Conservation (phyloP, 2,113 vertebrate species). For the Megaleporinus macrocephalus region DNA sequence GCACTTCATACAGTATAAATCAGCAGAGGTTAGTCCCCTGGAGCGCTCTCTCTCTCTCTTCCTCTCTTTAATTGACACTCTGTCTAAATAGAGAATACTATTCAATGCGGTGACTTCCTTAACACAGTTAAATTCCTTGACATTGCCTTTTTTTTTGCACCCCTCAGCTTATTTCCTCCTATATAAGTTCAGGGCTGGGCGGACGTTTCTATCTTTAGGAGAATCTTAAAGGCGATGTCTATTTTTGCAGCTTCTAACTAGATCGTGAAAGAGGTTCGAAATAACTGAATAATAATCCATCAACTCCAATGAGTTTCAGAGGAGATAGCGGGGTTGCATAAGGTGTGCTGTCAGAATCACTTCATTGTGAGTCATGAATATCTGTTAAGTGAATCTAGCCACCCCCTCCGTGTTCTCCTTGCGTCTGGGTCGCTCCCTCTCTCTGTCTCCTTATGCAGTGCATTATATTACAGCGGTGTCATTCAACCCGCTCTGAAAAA, state of each 20-base stretch:
- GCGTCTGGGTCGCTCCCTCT: background rate
- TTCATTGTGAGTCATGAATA: conserved; percentile 30
- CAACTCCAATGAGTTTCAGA: conserved; percentile 18
- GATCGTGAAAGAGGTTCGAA: conserved; percentile 2
- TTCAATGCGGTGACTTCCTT: conserved; percentile 15
- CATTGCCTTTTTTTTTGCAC: background rate
- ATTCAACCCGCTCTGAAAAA: conserved; percentile 13
- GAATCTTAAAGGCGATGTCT: conserved; percentile 4
- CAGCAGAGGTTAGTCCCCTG: conserved; percentile 9
- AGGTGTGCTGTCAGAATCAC: conserved; percentile 25
- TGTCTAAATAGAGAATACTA: background rate
- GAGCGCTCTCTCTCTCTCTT: conserved; percentile 14
- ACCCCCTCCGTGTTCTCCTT: background rate
- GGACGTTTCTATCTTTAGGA: conserved; percentile 19
- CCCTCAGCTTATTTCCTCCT: background rate
- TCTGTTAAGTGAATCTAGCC: conserved; percentile 22
- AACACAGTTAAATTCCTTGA: background rate
- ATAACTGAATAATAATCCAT: conserved; percentile 37
- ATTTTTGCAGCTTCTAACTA: conserved; percentile 10
- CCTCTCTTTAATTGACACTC: conserved; percentile 17
- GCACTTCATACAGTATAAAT: conserved; percentile 41
- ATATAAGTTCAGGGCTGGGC: background rate
- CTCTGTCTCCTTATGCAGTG: background rate
- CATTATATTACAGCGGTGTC: conserved; percentile 16
- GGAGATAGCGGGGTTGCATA: conserved; percentile 12